Base-by-base conservation (phyloP, 2,888 invertebrate species). In the Agapostemon virescens region DNA sequence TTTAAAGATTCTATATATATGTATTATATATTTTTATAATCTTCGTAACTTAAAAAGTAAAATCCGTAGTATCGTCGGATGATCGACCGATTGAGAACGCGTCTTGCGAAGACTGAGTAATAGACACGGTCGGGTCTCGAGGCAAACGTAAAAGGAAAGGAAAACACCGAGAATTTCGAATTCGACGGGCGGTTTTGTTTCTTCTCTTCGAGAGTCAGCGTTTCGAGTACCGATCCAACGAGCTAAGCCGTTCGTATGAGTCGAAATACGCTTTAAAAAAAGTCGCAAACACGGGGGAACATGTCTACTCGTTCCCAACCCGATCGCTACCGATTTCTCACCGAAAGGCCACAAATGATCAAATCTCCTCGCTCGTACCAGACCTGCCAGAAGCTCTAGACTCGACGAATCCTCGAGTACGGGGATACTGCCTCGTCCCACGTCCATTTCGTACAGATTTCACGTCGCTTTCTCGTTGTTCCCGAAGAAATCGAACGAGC, bases 321-420 rank as follows among this genome's bases (percentile, higher is more conserved):
- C 13, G 63, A 72, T 67, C 61, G 74, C 79, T 58, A 49, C 40
- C 69, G 72, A 81, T 81, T 64, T 45, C 33, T 68, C 68, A 73
- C 52, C 78, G 77, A 84, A 86, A 86, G 86, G 78, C 79, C 86
- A 83, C 84, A 79, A 83, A 79, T 74, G 75, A 78, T 75, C 71
- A 63, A 64, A 64, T 81, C 83, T 78, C 81, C 69, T 81, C 81
- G 84, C 79, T 81, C 82, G 68, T 71, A 75, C 74, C 67, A 84
- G 69, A 82, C 70, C 82, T 80, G 71, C 70, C 70, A 69, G 75
- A 81, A 69, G 75, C 63, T 84, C 85, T 76, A 84, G 85, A 84
- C 84, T 64, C 42, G 86, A 89, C 87, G 81, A 85, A 85, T 85
- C 83, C 79, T 84, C 81, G 82, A 83, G 86, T 79, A 84, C 30